Conservation (phyloP, 2,888 invertebrate species). For the Pollenia labialis region DNA sequence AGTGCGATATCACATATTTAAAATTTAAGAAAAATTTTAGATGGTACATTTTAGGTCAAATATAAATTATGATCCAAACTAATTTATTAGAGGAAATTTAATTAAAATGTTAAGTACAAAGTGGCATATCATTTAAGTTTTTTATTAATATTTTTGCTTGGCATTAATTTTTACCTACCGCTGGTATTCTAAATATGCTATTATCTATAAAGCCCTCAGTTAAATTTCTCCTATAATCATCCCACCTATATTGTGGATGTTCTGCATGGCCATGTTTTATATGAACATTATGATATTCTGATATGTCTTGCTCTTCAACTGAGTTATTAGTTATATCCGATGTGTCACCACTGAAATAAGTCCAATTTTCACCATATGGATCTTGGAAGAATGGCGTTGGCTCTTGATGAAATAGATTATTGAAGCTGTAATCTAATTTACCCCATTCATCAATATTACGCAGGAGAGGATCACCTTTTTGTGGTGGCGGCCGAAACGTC, state of each 20-base stretch:
- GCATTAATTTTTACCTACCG: constrained; percentile 38
- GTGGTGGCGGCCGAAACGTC: constrained; percentile 64
- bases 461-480: constrained; percentile 79
- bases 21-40: no score
- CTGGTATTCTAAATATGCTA: constrained; percentile 79
- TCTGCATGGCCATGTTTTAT: constrained; percentile 22
- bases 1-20: no score
- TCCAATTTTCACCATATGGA: constrained; percentile 80
- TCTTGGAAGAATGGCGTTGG: constrained; percentile 77
- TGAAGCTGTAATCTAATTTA: constrained; percentile 82
- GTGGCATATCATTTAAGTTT: no score
- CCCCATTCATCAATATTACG: constrained; percentile 83
- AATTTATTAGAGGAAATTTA: no score
- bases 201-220: constrained; percentile 81
- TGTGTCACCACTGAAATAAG: constrained; percentile 78
- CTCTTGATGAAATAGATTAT: constrained; percentile 77
- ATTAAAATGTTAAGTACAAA: no score
- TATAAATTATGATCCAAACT: no score
- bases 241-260: constrained; percentile 75
- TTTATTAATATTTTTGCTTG: no score
- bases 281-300: constrained; percentile 70
- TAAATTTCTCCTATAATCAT: constrained; percentile 80
- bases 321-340: constrained; percentile 76
- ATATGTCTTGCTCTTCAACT: constrained; percentile 76
- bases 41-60: no score